Evolutionary conservation across 2,888 invertebrate species (phyloP), one percentile per base, ranked within the genome.

Genomic region (Coleophora flavipennella): DNA sequence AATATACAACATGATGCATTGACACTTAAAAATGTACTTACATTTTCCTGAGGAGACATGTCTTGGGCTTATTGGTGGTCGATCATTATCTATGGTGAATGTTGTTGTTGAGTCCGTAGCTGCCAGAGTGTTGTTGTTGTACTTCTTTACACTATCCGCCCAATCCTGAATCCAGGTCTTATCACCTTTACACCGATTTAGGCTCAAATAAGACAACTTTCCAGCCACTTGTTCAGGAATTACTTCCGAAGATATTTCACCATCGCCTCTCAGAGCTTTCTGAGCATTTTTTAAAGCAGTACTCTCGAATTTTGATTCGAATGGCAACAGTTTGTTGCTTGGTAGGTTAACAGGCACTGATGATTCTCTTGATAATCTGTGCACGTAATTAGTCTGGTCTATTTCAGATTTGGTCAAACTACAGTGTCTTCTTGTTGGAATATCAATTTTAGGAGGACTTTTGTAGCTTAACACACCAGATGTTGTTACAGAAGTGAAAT

Each of bases 401-500:
- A 91, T 88, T 48, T 91, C 91, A 0, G 91, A 91, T 59, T 91
- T 91, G 0, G 90, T 88, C 46, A 91, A 60, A 53, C 90, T 88
- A 45, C 88, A 87, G 10, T 88, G 77, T 46, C 88, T 73, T 20
- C 63, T 56, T 0, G 57, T 54, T 0, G 73, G 73, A 13, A 60
- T 53, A 35, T 62, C 85, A 13, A 45, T 56, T 70, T 76, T 74
- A 0, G 58, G 44, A 1, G 65, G 61, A 33, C 56, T 71, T 47
- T 87, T 86, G 3, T 87, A 86, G 47, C 88, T 88, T 47, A 92
- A 69, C 8, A 91, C 89, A 1, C 91, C 91, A 35, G 91, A 91
- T 1, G 91, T 90, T 2, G 91, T 91, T 0, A 91, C 90, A 0
- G 91, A 91, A 10, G 91, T 91, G 41, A 91, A 89, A 45, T 86